phyloP scores from a whole-genome alignment of 2,888 invertebrate species.

The Lasius fuliginosus region DNA sequence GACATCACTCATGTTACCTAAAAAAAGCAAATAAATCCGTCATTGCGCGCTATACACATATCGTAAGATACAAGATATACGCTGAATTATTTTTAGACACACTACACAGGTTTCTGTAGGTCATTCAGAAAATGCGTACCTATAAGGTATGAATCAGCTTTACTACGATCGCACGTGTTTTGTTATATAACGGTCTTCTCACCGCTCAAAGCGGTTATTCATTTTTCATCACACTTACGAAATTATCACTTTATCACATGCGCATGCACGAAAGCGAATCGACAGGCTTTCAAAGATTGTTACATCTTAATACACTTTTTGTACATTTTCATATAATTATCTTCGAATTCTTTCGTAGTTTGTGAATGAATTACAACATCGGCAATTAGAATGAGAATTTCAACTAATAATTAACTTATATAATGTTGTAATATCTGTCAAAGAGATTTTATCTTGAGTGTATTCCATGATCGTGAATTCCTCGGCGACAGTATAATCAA shows the following conservation, averaged over 20 bases:
- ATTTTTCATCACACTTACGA: conserved; percentile 18
- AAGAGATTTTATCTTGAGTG: conserved; percentile 14
- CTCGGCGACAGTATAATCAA: conserved; percentile 19
- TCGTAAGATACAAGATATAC: conserved; percentile 51
- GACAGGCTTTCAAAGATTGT: background rate
- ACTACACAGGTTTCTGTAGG: conserved; percentile 66
- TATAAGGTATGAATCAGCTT: conserved; percentile 69
- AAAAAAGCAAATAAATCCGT: conserved; percentile 46
- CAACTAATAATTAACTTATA: background rate
- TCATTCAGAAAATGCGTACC: conserved; percentile 72
- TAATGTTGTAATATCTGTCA: background rate
- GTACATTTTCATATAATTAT: background rate
- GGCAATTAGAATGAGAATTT: conserved; percentile 16
- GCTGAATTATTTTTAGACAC: conserved; percentile 56
- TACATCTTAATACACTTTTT: background rate
- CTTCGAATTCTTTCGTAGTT: background rate
- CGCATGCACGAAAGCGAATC: background rate
- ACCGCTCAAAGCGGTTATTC: conserved; percentile 7
- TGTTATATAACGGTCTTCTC: conserved; percentile 39
- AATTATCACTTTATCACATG: conserved; percentile 11
- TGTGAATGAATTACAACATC: background rate
- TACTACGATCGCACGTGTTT: conserved; percentile 61
- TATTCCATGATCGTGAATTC: conserved; percentile 6
- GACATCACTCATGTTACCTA: conserved; percentile 55
- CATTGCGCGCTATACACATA: conserved; percentile 32